phyloP scores from a whole-genome alignment of 2,797 vertebrate species.

The Menidia menidia region DNA sequence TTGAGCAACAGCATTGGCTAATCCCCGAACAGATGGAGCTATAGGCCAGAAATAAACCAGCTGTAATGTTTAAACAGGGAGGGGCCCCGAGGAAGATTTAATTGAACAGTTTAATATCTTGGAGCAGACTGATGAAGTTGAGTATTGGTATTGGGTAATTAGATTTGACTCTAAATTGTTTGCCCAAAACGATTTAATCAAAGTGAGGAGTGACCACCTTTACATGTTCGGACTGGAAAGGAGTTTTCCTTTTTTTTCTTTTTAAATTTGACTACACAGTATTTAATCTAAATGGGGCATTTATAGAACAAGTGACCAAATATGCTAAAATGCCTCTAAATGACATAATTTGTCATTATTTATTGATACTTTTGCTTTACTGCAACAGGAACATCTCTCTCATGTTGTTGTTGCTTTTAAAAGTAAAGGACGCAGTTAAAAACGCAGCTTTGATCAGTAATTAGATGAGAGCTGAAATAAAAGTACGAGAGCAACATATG shows the following conservation, averaged over 20 bases:
- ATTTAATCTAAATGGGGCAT: not conserved
- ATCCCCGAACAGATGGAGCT: slow-evolving; percentile 69
- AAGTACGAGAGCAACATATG: no score
- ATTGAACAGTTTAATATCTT: slow-evolving; percentile 63
- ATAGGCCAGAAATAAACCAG: slow-evolving; percentile 62
- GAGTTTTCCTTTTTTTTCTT: not conserved
- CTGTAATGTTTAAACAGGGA: slow-evolving; percentile 63
- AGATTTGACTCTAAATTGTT: not conserved
- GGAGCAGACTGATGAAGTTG: slow-evolving; percentile 34
- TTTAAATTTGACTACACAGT: no score
- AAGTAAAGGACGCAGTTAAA: not conserved
- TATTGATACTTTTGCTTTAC: no score
- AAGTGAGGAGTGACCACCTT: not conserved
- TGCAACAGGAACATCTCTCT: not conserved
- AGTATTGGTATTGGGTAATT: not conserved
- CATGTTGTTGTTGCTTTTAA: not conserved
- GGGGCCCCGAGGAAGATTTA: slow-evolving; percentile 41
- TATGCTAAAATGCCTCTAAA: not conserved
- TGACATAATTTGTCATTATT: no score
- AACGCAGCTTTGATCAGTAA: not conserved
- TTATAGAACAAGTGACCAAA: not conserved
- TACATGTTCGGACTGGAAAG: no score
- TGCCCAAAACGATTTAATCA: not conserved
- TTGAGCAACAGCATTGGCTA: slow-evolving; percentile 54
- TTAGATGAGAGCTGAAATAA: no score